Conservation (phyloP, 2,797 vertebrate species). For the Poecile montanus region DNA sequence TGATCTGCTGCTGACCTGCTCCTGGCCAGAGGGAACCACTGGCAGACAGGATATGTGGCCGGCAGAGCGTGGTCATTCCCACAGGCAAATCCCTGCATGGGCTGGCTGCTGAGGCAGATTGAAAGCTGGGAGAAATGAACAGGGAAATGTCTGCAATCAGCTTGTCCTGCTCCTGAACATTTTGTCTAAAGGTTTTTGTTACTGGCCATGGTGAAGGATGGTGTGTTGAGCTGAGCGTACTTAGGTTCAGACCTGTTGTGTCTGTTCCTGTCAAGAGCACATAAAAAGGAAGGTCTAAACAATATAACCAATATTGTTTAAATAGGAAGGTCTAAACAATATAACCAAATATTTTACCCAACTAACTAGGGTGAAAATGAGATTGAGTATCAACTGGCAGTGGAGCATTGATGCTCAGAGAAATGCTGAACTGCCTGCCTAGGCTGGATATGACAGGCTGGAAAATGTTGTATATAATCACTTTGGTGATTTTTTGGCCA, state of each 20-base stretch:
- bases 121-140: background rate
- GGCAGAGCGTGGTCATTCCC: background rate
- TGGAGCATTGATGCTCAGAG: background rate
- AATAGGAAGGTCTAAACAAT: background rate
- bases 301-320: background rate
- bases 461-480: background rate
- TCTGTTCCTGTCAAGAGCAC: background rate
- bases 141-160: background rate
- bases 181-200: background rate
- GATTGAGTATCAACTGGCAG: background rate
- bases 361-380: background rate
- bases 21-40: background rate
- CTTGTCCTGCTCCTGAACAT: background rate
- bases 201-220: background rate
- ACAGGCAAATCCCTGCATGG: rapidly evolving
- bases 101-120: background rate
- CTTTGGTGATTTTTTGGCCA: background rate
- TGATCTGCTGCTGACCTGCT: background rate
- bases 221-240: background rate
- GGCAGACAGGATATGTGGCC: background rate
- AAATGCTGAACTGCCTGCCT: background rate
- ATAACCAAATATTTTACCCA: background rate
- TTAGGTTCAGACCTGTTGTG: background rate
- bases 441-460: background rate
- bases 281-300: background rate